Conservation (phyloP, 2,797 vertebrate genomes). For the Avahi laniger region DNA sequence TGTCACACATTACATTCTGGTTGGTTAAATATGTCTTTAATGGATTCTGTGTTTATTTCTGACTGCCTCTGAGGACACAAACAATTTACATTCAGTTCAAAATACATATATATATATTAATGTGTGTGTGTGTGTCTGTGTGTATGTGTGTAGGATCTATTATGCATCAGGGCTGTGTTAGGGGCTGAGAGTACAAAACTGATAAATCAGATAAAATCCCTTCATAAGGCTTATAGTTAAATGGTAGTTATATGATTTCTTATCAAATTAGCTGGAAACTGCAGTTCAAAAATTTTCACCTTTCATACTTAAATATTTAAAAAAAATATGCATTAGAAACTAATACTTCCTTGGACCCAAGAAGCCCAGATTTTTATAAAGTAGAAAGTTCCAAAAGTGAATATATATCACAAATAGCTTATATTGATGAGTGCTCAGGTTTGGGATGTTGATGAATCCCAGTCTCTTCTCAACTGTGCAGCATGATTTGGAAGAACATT, state of each 20-base stretch:
- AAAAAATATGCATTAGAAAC: neutral
- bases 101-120: neutral
- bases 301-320: constrained; percentile 12
- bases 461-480: neutral
- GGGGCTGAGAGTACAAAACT: neutral
- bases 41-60: neutral
- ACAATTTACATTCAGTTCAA: neutral
- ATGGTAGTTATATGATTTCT: neutral
- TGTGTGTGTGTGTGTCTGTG: too few relatives aligned
- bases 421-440: neutral
- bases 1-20: neutral
- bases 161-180: neutral
- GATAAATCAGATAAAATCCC: neutral
- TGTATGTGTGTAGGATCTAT: neutral
- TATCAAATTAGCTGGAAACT: neutral
- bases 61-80: neutral
- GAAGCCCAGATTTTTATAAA: neutral
- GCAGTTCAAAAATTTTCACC: neutral
- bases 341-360: neutral
- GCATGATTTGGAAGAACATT: constrained; percentile 10
- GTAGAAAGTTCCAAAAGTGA: neutral
- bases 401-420: neutral
- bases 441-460: constrained; percentile 45
- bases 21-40: neutral
- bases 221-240: neutral